Conservation (phyloP, 2,888 invertebrate species). For the Fragum whitleyi region DNA sequence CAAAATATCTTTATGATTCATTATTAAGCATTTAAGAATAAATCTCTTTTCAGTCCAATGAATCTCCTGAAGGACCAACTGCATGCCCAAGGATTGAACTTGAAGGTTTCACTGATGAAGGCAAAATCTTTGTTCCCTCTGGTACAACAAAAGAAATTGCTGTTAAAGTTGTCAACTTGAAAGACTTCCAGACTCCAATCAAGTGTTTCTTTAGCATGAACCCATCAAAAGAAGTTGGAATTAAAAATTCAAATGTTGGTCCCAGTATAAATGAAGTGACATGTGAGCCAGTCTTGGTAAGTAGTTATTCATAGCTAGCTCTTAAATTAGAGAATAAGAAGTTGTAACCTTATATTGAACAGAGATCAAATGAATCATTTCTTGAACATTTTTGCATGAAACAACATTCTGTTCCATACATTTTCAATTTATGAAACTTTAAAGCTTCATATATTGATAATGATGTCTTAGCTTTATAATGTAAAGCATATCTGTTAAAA, state of each 20-base stretch:
- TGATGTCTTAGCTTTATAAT: no score
- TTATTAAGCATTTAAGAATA: no score
- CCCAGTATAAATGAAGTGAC: neutral
- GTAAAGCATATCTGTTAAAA: no score
- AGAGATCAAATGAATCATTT: no score
- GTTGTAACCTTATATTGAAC: no score
- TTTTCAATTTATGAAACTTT: no score
- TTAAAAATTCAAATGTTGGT: neutral
- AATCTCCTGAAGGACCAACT: constrained; percentile 89
- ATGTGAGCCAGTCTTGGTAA: constrained; percentile 16
- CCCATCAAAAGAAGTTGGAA: neutral
- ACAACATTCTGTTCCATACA: no score
- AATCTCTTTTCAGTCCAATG: neutral
- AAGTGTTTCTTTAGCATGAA: constrained; percentile 28
- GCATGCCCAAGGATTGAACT: constrained; percentile 96
- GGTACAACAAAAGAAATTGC: constrained; percentile 95
- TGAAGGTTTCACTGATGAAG: constrained; percentile 90
- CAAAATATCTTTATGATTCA: no score
- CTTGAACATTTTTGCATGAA: no score
- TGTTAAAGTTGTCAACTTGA: constrained; percentile 97
- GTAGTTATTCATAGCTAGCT: no score
- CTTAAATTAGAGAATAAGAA: no score
- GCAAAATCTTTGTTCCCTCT: constrained; percentile 95
- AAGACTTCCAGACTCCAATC: constrained; percentile 73
- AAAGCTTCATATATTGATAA: no score